Percentiles rank a stretch among this genome's conserved stretches.
These are phyloP conservation scores for Hippotragus niger DNA, from an alignment of 2,113 vertebrate species.

Conservation along the genomic window DNA sequence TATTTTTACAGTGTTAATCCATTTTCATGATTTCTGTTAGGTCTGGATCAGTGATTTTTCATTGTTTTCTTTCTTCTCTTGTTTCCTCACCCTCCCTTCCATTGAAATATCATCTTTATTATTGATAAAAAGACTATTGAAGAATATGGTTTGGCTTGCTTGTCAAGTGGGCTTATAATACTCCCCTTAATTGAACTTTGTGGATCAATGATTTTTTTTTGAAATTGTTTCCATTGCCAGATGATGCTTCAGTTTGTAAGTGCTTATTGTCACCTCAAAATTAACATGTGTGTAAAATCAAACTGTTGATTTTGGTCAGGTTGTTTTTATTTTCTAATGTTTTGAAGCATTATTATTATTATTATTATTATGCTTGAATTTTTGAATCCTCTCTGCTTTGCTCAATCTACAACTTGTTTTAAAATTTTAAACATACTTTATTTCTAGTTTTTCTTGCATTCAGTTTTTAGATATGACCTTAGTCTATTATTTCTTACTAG, in stretches of 20 bases:
- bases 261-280: not conserved
- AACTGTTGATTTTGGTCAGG: not conserved
- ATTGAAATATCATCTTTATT: not conserved
- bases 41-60: not conserved
- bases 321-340: conserved; percentile 22
- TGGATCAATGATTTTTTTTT: not conserved
- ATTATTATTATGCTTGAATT: not conserved
- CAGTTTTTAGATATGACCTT: not conserved
- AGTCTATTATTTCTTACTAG: not conserved
- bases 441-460: not conserved
- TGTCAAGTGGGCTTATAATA: not conserved
- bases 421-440: conserved; percentile 17
- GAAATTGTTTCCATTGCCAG: not conserved
- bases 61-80: not conserved
- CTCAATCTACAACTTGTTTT: not conserved
- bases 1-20: not conserved
- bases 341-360: not conserved
- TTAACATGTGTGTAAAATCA: not conserved
- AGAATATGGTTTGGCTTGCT: not conserved
- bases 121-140: not conserved
- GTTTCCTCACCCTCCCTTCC: not conserved
- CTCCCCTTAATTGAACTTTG: not conserved
- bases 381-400: not conserved
- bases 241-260: not conserved
- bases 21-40: not conserved